Evolutionary conservation across 1,140 invertebrate genomes (phyloP), one percentile per base, ranked within the genome.

Genomic region (Drosophila varians): DNA sequence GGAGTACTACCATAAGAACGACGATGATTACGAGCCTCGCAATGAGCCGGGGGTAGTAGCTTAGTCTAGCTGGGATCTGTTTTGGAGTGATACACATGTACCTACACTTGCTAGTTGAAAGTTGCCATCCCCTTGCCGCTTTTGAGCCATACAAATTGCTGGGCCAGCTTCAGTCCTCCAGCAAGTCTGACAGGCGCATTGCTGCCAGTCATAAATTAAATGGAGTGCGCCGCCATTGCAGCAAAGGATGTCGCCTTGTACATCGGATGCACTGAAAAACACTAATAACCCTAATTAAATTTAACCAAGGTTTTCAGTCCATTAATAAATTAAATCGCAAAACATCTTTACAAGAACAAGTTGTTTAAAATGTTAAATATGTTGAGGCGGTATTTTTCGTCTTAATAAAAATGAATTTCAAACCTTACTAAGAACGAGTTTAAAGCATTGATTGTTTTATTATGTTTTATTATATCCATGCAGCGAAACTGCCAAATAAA

Each of bases 201-300:
- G 79, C 74, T 78, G 49, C 54, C 47, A 62, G 72, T 71, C 53
- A 84, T 79, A 75, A 83, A 84, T 84, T 83, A 83, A 78, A 83
- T 84, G 70, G 51, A 69, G 71, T 60, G 53, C 51, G 25, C 51
- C 45, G 58, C 43, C 38, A 51, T 38, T 16, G 42, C 38, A 36
- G n/a, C 51, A 34, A 19, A 34, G 38, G 56, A 23, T 47, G 36
- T 48, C 43, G 26, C 18, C 38, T 47, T 51, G 23, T 34, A 14
- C 28, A 60, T 28, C 14, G 9, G 18, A 3, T 48, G 16, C 55
- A 47, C 55, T 47, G 28, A 7, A n/a, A 40, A 61, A 61, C 12
- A 38, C 18, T 40, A n/a, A n/a, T n/a, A n/a, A n/a, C n/a, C n/a
- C n/a, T n/a, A n/a, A n/a, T n/a, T n/a, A n/a, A n/a, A n/a, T n/a